Evolutionary conservation across 2,888 invertebrate genomes (phyloP), one percentile per base, ranked within the genome.

Genomic region (Maniola hyperantus): DNA sequence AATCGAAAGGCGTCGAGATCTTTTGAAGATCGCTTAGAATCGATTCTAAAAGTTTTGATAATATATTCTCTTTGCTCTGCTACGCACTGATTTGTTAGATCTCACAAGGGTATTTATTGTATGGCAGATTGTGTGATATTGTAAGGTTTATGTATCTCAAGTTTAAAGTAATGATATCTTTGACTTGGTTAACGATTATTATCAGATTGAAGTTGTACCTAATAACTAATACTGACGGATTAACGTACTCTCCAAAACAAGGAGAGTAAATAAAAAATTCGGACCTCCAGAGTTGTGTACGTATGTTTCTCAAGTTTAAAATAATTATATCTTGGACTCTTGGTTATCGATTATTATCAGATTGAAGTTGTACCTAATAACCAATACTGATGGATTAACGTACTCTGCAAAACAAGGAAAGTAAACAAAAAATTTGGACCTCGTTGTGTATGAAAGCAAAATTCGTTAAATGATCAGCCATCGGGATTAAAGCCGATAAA

Each of bases 1-100:
- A 65, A 62, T 54, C 26, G 67, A 67, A 69, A 67, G 64, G 50
- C 11, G 13, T 51, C 50, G 18, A 51, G 13, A 51, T 20, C 50
- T 51, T 48, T 51, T 51, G 50, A 50, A 11, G 50, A 51, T 51
- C 13, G 11, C 26, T 8, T 18, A 26, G 5, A 8, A 20, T 26
- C 26, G 7, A 26, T 10, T 1, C 10, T 20, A 50, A 2, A 20
- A 11, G 11, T 51, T 51, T 51, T 51, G 50, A 51, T 20, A 51
- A 51, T 20, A 51, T 50, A 11, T 6, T 46, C 15, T 48, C 18
- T 48, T 4, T 48, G 18, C 18, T 48, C 44, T 46, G 13, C 42
- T 13, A 42, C 13, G 13, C 13, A 42, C 42, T 11, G 10, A 42
- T 1, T 42, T 42, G 42, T 42, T 42, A 42, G 42, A 4, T 13